Evolutionary conservation across 2,113 vertebrate genomes (phyloP).

Genomic region (Ginglymostoma cirratum): DNA sequence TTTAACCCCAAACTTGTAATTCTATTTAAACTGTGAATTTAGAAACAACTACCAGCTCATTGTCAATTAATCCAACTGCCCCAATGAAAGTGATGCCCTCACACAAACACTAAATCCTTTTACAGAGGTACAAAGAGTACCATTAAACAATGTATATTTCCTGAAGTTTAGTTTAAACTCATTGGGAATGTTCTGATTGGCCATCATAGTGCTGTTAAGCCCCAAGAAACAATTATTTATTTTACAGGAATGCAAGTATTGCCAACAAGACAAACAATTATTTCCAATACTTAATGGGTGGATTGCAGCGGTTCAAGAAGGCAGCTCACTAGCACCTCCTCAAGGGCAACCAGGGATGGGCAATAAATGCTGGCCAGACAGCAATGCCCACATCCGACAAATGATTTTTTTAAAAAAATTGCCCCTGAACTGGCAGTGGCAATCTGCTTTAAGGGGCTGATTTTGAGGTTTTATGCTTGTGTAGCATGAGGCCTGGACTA

Average conservation of each 20-base stretch:
- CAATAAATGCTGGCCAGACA: no score
- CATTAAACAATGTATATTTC: background rate
- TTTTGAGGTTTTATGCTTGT: background rate
- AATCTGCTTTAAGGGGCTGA: background rate
- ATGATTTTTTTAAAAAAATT: no score
- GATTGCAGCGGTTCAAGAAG: no score
- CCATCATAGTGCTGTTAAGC: background rate
- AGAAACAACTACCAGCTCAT: background rate
- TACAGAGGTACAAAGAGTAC: background rate
- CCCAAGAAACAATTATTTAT: background rate
- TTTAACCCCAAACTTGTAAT: background rate
- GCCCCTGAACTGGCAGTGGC: background rate
- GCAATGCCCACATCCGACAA: no score
- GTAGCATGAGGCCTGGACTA: background rate
- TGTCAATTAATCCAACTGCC: background rate
- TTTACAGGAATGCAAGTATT: background rate
- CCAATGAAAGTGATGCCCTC: background rate
- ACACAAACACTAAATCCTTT: background rate
- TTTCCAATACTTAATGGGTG: background rate
- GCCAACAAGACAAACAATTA: background rate
- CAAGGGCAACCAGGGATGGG: no score
- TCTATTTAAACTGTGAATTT: background rate
- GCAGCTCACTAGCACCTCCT: no score
- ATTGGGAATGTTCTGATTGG: background rate
- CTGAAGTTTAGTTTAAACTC: background rate